Evolutionary conservation across 2,113 vertebrate species (phyloP), one percentile per base, ranked within the genome.

Genomic region (Sigmodon hispidus): DNA sequence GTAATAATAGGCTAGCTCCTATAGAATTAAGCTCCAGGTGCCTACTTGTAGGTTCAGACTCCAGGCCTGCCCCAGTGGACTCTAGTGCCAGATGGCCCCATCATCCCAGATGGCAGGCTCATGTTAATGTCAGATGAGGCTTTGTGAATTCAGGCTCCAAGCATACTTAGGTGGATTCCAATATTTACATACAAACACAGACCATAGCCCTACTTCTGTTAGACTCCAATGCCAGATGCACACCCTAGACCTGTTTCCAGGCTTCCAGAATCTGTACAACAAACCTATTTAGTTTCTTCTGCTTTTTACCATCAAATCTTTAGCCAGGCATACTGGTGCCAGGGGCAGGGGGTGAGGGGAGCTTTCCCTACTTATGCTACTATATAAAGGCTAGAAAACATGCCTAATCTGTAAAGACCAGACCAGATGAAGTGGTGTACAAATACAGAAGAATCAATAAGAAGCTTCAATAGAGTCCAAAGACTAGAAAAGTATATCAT

Each of bases 301-400:
- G 26, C 5, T 12, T 61, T 45, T n/a, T 31, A 31, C n/a, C 10
- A 8, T 3, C 8, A 43, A 52, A 63, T 73, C 12, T 17, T 59
- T 83, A 59, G 9, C 12, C 19, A 75, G 57, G 4, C 7, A 26
- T 63, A 17, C 11, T 94, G 7, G 24, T 15, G 48, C 26, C 15
- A 29, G 11, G 24, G 21, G 0, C n/a, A n/a, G 12, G 21, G 24
- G 22, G 22, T 6, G 2, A 9, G 9, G 21, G 10, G 21, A 43
- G 21, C 17, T 22, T 61, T 72, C 43, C 17, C 34, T 22, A 19
- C 4, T 48, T 65, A 75, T 19, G 29, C 5, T 73, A 80, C 3
- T 36, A 17, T 21, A 7, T 50, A 79, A 93, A 88, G 31, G 45
- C 21, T 70, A 26, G 34, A 16, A 29, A 40, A 45, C 13, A 19